Base-by-base conservation (phyloP, 2,113 vertebrate species). In the Plectropomus leopardus region DNA sequence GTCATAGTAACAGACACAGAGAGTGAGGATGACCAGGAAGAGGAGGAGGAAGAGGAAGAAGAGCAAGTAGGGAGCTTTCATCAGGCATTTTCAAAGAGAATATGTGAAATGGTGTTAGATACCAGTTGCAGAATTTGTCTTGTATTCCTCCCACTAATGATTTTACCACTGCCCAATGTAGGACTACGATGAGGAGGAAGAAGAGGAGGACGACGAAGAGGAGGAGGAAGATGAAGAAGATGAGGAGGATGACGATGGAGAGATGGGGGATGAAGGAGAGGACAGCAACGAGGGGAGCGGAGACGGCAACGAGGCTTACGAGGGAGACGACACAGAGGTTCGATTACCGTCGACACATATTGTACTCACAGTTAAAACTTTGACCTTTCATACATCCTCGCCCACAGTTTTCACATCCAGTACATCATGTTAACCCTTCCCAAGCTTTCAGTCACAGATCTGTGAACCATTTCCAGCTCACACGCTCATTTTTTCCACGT, bases 1-100 rank as follows among this genome's bases (percentile, higher is more conserved):
- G 96, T 99, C 28, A 99, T 99, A 80, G 95, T 96, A 32, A 99
- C 97, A 17, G 98, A 99, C 84, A 95, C 97, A 7, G 97, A 98
- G 47, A 97, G 96, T 0, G 98, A 98, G 0, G 96, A 97, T 2
- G 95, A 95, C 28, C 96, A 97, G 57, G 97, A 99, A 78, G 98
- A 98, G 0, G 97, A 97, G 78, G 96, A 97, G 19, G 94, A 94
- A 0, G 92, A 94, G 34, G 94, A 95, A 15, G 94, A 95, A 10
- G 94, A 94, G 59, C 92, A 91, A 92, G 95, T 92, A 75, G 6
- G 34, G 28, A 14, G 30, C 59, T 30, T 30, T 3, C 19, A 14
- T 19, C 2, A 9, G 8, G 14, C 1, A 13, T 13, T 32, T 23
- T n/a, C n/a, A 32, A 69, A 17, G 15, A 24, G 0, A 61, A 3